Conservation (phyloP, 1,140 invertebrate genomes). For the Diachasmimorpha longicaudata region DNA sequence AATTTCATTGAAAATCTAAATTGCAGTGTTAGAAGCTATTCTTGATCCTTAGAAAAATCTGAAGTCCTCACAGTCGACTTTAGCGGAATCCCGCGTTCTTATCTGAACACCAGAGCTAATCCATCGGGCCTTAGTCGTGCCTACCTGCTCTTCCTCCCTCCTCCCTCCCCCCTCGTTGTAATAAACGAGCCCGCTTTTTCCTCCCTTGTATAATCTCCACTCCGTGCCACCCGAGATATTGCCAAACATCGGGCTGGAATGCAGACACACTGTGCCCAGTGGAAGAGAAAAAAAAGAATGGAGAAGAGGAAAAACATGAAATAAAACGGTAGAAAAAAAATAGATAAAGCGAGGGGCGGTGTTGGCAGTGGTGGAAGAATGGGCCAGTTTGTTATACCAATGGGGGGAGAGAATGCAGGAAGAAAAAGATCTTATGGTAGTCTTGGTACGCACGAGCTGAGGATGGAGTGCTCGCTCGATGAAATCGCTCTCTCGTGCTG, state of each 20-base stretch:
- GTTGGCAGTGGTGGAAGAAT: slow-evolving; percentile 7
- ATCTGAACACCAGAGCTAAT: background rate
- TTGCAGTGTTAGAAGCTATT: background rate
- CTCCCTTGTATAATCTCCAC: slow-evolving; percentile 10
- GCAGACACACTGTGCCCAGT: background rate
- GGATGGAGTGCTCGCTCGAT: no score
- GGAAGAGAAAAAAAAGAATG: background rate
- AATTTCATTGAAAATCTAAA: slow-evolving; percentile 39
- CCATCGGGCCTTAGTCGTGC: background rate
- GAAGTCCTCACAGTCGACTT: slow-evolving; percentile 2
- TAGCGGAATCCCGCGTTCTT: background rate
- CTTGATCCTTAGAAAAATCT: background rate
- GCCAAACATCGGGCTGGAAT: slow-evolving; percentile 27
- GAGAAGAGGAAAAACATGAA: no score
- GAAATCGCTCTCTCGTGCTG: no score
- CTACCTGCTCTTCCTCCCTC: slow-evolving; percentile 19
- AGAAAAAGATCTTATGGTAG: background rate
- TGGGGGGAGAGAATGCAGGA: background rate
- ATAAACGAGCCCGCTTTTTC: slow-evolving; percentile 16
- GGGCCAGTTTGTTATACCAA: slow-evolving; percentile 2
- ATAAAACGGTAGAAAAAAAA: no score
- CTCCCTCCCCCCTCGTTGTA: slow-evolving; percentile 32
- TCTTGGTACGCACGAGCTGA: background rate
- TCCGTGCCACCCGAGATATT: slow-evolving; percentile 31
- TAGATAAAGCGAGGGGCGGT: slow-evolving; percentile 19